Evolutionary conservation across 2,113 vertebrate genomes (phyloP).

Genomic region (Acrocephalus kingi): DNA sequence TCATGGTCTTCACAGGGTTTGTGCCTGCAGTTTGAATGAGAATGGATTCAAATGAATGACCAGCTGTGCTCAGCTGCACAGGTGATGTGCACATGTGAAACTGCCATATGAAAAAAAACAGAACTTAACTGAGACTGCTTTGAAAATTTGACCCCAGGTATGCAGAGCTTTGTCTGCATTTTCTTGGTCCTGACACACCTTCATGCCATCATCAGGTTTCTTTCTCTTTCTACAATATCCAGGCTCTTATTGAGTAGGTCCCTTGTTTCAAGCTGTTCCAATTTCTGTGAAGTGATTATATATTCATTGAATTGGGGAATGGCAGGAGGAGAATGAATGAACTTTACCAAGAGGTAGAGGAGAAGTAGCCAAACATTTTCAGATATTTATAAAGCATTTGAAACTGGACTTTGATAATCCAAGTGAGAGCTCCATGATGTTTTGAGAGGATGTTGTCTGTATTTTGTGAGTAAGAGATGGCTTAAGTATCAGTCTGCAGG

Average conservation of each 20-base stretch:
- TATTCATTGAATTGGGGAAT: background rate
- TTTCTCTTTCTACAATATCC: background rate
- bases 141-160: background rate
- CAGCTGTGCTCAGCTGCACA: background rate
- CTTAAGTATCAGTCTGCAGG: background rate
- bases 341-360: background rate
- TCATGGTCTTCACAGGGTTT: background rate
- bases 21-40: background rate
- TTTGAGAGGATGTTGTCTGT: background rate
- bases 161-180: background rate
- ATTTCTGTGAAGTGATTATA: background rate
- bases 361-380: background rate
- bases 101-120: background rate
- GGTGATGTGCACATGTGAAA: background rate
- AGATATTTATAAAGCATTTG: background rate
- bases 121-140: background rate
- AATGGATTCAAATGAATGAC: background rate
- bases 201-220: background rate
- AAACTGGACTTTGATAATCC: background rate
- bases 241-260: background rate
- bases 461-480: background rate
- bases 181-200: background rate
- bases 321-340: background rate
- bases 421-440: background rate
- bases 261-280: background rate